phyloP scores from a whole-genome alignment of 2,797 vertebrate genomes.

The Protonibea diacanthus region DNA sequence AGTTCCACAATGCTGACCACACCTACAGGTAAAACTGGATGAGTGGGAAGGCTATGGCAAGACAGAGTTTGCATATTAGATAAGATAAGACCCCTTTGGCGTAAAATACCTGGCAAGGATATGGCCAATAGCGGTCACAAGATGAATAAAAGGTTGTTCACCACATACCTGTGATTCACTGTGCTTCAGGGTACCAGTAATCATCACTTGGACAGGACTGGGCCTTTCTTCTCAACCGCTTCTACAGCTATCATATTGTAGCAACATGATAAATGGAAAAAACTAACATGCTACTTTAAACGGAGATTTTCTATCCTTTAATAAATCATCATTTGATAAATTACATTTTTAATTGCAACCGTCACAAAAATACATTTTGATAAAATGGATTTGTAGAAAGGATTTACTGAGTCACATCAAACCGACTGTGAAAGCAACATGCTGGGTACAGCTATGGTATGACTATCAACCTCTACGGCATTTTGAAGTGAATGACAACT shows the following conservation, averaged over 20 bases:
- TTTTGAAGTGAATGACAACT: constrained; percentile 31
- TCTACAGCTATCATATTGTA: not conserved
- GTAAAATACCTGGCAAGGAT: constrained; percentile 15
- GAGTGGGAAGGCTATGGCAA: constrained; percentile 9
- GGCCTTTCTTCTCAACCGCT: constrained; percentile 8
- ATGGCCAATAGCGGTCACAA: constrained; percentile 3
- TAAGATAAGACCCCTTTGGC: constrained; percentile 8
- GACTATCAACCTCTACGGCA: constrained; percentile 28
- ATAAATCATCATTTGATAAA: constrained; percentile 85
- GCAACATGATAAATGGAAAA: not conserved
- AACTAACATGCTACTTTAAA: constrained; percentile 33
- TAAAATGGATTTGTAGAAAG: constrained; percentile 82
- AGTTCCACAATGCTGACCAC: constrained; percentile 29
- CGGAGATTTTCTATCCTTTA: constrained; percentile 77
- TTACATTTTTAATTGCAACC: constrained; percentile 82
- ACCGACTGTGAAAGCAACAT: constrained; percentile 66
- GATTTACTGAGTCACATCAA: constrained; percentile 69
- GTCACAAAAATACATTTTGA: constrained; percentile 84
- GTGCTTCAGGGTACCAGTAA: constrained; percentile 30
- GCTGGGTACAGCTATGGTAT: constrained; percentile 39
- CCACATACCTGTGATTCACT: constrained; percentile 46
- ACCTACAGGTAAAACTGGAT: constrained; percentile 42
- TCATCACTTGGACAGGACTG: not conserved
- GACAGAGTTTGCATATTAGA: not conserved
- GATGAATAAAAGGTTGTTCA: constrained; percentile 23